Evolutionary conservation across 1,140 invertebrate species (phyloP), one percentile per base, ranked within the genome.

Genomic region (Drosophila varians): DNA sequence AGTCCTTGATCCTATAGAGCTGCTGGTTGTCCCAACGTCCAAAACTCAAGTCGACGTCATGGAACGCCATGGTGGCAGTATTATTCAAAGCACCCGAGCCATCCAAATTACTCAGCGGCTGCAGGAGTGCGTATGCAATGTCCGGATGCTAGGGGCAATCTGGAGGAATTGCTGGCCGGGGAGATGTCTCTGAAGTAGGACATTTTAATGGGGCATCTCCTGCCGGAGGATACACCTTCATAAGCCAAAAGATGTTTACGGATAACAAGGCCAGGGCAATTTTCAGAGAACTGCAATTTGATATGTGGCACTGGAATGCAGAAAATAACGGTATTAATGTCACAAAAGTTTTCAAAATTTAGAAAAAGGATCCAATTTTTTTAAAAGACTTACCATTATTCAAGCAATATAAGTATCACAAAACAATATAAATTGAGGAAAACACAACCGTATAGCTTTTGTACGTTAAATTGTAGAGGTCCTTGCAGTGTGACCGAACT

Each of bases 21-120:
- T 94, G 92, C 5, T 93, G 93, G 18, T 93, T 92, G 62, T 97
- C 96, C 95, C 95, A 96, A 52, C 95, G 92, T 0, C 96, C 96
- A 1, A 94, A 92, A 4, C 92, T 92, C 1, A 96, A 78, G 73
- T 96, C 93, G 12, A 96, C 78, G 68, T 92, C 92, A 1, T 92
- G 92, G 11, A 93, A 92, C 0, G 93, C 93, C 19, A 90, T 31
- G 8, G 43, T 45, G 6, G 76, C 54, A 1, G 55, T 61, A 28
- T 62, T 80, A 21, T 62, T 69, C 19, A 54, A 23, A 14, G 11
- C 8, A 25, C 61, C 19, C 5, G 60, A 14, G 43, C 49, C 45
- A 5, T 72, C 61, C 26, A 73, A 11, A 9, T 16, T 58, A 19
- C 40, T 26, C 5, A 53, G 40, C 8, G 73, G 62, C n/a, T 56